Evolutionary conservation across 2,113 vertebrate genomes (phyloP).

Genomic region (Acanthisitta chloris): DNA sequence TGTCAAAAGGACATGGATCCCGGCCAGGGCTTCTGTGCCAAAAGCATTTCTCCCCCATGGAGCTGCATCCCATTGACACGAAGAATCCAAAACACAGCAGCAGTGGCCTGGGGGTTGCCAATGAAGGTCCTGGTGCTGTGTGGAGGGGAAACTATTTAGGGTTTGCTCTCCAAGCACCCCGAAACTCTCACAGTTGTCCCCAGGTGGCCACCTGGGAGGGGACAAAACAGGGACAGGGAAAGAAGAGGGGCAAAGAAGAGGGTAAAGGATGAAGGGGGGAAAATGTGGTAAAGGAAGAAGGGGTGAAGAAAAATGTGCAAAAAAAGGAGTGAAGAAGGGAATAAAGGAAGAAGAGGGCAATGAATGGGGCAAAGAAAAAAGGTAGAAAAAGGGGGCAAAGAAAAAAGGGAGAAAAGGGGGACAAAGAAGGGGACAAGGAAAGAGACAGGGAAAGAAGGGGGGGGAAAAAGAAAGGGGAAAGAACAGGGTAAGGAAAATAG

Average conservation of each 20-base stretch:
- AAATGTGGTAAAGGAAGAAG: neutral
- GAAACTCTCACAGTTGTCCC: neutral
- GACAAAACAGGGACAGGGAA: neutral
- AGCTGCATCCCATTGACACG: neutral
- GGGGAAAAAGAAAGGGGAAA: neutral
- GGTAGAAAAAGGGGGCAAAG: neutral
- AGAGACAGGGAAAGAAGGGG: neutral
- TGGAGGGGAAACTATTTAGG: rapidly evolving
- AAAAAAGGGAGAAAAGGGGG: neutral
- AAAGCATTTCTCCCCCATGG: too few species aligned
- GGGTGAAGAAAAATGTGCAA: neutral
- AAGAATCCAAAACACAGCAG: neutral
- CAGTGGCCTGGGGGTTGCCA: too few species aligned
- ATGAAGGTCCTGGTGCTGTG: rapidly evolving
- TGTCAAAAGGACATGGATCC: too few species aligned
- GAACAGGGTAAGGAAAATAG: neutral
- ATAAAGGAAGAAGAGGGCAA: neutral
- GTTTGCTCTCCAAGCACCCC: neutral
- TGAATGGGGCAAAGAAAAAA: neutral
- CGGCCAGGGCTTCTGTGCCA: too few species aligned
- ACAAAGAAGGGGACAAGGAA: neutral
- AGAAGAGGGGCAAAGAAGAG: neutral
- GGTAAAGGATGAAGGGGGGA: neutral
- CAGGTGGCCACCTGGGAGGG: neutral
- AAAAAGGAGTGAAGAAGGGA: neutral